Evolutionary conservation across 1,140 invertebrate species (phyloP), one percentile per base, ranked within the genome.

Genomic region (Orchesella cincta): DNA sequence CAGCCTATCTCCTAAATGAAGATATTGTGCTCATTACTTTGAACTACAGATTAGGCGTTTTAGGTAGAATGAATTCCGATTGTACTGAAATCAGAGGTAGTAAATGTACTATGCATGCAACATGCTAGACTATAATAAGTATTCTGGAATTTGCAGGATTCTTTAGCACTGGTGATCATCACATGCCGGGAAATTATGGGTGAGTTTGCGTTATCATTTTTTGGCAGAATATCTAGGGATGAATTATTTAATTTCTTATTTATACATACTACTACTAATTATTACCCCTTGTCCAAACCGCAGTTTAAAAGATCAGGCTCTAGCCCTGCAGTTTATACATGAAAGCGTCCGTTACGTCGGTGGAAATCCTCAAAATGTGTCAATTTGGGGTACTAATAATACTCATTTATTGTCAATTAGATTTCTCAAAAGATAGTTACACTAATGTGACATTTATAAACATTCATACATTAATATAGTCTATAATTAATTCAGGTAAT

Each of bases 1-100:
- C 89, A 0, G 88, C 89, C 75, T 90, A 89, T 81, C 83, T 92
- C 0, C 86, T 92, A 84, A 67, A 33, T 67, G 87, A 89, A 77
- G 86, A 91, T 72, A 86, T 90, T 0, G 85, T 91, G 67, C 83
- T 91, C 34, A 89, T 91, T 0, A 91, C 90, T 0, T 82, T 91
- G 8, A 91, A 91, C 79, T 91, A 91, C 82, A 86, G 90, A 52
- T 82, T 91, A 14, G 90, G 89, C 80, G 86, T 88, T 0, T 83
- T 91, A 20, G 80, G 80, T 79, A n/a, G n/a, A n/a, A n/a, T n/a
- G n/a, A n/a, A n/a, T n/a, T n/a, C n/a, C n/a, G n/a, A n/a, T n/a
- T n/a, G n/a, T n/a, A n/a, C n/a, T n/a, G n/a, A n/a, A n/a, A n/a
- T n/a, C n/a, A n/a, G n/a, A n/a, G n/a, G n/a, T n/a, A n/a, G n/a